phyloP scores from a whole-genome alignment of 2,113 vertebrate genomes.

The Dasyornis broadbenti region DNA sequence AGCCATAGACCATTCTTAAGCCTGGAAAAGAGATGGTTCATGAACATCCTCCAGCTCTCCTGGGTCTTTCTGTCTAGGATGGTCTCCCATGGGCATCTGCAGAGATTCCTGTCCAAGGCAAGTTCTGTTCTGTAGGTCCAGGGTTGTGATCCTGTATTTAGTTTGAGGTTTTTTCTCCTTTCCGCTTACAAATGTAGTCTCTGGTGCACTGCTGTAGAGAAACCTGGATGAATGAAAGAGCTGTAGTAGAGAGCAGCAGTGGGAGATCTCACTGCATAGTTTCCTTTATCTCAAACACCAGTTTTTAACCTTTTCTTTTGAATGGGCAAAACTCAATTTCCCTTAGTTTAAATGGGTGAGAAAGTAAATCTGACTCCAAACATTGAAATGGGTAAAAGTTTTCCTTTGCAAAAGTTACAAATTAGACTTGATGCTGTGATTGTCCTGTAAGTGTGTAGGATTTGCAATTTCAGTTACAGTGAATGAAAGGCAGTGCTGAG shows the following conservation, averaged over 20 bases:
- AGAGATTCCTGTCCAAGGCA: not conserved
- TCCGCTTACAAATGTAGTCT: not conserved
- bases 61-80: not conserved
- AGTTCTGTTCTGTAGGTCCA: not conserved
- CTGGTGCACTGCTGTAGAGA: not conserved
- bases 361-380: not conserved
- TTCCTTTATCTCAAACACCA: not conserved
- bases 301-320: not conserved
- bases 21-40: not conserved
- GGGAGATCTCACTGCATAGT: not conserved
- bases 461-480: not conserved
- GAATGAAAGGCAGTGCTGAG: not conserved
- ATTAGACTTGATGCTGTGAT: not conserved
- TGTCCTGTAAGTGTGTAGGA: not conserved
- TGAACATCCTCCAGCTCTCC: not conserved
- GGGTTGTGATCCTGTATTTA: not conserved
- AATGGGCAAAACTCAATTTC: not conserved
- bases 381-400: not conserved
- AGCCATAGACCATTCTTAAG: not conserved
- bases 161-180: not conserved
- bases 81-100: not conserved
- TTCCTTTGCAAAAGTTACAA: not conserved
- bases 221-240: not conserved
- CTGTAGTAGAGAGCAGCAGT: not conserved
- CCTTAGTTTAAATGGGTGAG: not conserved